Evolutionary conservation across 2,113 vertebrate genomes (phyloP), one percentile per base, ranked within the genome.

Genomic region (Saguinus imperator): DNA sequence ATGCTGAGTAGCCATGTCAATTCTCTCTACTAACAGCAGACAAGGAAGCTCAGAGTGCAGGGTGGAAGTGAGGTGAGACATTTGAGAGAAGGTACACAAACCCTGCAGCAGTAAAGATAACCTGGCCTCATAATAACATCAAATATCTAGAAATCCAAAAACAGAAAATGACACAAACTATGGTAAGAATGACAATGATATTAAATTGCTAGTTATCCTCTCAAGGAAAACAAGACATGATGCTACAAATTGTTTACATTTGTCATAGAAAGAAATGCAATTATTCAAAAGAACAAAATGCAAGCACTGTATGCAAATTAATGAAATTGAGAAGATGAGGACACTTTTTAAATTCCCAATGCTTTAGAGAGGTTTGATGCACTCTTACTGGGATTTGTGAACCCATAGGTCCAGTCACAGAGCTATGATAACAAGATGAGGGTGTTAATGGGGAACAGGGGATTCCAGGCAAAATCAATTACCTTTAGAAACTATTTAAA

Each of bases 251-350:
- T 68, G 12, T 75, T 32, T 75, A 64, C 8, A 76, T 48, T 72
- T 93, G 25, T 27, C 80, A 3, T 58, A 89, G 48, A 95, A 29
- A 92, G 50, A 95, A n/a, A 96, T 86, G 23, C 2, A 85, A 13
- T 72, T 25, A 55, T 89, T 93, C 82, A 95, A 97, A 98, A 97
- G 95, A 85, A 95, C 81, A 52, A 92, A 95, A 45, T 1, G 1
- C 0, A 55, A 58, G 10, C 11, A 73, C 4, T 40, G 7, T n/a
- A 68, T 55, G 73, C 9, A 86, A 83, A 77, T 66, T 4, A 82
- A n/a, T 57, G 11, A 64, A 45, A 85, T 27, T 48, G n/a, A 14
- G 4, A 37, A 77, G 37, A n/a, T 21, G 3, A 83, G 52, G 37
- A 37, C 1, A 1, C 77, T n/a, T 66, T n/a, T 66, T 88, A 91